Conservation (phyloP, 2,113 vertebrate genomes). For the Elanus axillaris region DNA sequence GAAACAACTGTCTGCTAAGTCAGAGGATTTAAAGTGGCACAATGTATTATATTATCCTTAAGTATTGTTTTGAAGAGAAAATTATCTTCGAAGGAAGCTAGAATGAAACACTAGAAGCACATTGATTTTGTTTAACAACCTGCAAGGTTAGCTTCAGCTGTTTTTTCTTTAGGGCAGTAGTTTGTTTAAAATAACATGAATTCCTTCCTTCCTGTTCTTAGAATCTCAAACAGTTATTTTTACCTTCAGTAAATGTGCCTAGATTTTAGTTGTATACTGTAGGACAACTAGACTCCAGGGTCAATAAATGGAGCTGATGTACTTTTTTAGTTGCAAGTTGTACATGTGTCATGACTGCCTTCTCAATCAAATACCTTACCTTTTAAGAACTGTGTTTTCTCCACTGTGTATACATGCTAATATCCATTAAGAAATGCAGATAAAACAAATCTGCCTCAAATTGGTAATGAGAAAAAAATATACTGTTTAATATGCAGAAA, state of each 20-base stretch:
- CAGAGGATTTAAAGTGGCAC: neutral
- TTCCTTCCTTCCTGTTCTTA: slow-evolving; percentile 5
- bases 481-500: slow-evolving; percentile 3
- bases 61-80: neutral
- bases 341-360: slow-evolving; percentile 25
- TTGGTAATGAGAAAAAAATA: neutral
- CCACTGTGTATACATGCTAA: slow-evolving; percentile 47
- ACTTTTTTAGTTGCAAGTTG: slow-evolving; percentile 28
- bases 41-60: neutral
- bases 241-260: neutral
- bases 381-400: slow-evolving; percentile 63
- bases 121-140: neutral
- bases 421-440: slow-evolving; percentile 31
- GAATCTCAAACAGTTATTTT: neutral
- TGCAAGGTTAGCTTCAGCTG: neutral
- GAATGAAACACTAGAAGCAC: neutral
- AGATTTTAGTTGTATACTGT: neutral
- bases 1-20: neutral
- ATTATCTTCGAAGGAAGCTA: neutral
- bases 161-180: neutral
- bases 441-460: slow-evolving; percentile 45
- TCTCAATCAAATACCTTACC: slow-evolving; percentile 64
- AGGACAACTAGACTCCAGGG: neutral
- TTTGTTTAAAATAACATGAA: neutral
- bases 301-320: neutral